These are phyloP conservation scores for Augochlorella aurata DNA, from an alignment of 2,888 invertebrate species.

Conservation along the genomic window DNA sequence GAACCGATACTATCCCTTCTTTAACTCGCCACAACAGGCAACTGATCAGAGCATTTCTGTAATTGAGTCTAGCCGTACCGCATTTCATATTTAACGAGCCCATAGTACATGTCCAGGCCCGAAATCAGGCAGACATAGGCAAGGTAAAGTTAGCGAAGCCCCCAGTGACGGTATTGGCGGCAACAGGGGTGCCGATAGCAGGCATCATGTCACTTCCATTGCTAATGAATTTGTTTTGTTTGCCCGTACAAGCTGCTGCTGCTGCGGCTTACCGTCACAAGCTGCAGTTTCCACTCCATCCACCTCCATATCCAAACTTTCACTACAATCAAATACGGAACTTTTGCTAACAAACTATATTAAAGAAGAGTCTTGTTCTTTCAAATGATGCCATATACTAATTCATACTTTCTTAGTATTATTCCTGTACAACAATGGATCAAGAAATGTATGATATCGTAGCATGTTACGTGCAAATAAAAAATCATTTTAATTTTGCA, in stretches of 20 bases:
- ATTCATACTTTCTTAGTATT: background rate
- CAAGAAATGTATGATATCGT: background rate
- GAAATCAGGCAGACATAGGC: slow-evolving; percentile 72
- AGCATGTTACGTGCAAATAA: background rate
- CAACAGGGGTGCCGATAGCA: slow-evolving; percentile 80
- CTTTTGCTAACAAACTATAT: slow-evolving; percentile 12
- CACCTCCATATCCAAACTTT: slow-evolving; percentile 79
- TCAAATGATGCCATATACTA: background rate
- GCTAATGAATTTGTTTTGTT: slow-evolving; percentile 83
- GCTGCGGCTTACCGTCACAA: slow-evolving; percentile 80
- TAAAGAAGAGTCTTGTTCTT: background rate
- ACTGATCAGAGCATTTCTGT: slow-evolving; percentile 62
- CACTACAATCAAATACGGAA: slow-evolving; percentile 71
- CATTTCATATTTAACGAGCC: slow-evolving; percentile 55
- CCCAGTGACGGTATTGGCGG: slow-evolving; percentile 79
- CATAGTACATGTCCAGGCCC: slow-evolving; percentile 62
- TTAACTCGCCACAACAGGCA: slow-evolving; percentile 53
- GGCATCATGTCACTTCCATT: slow-evolving; percentile 86
- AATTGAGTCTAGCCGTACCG: slow-evolving; percentile 67
- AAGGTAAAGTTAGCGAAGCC: slow-evolving; percentile 79
- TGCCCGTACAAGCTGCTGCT: slow-evolving; percentile 82
- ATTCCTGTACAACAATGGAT: background rate
- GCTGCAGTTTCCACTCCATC: slow-evolving; percentile 77
- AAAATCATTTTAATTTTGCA: background rate
- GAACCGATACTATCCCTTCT: slow-evolving; percentile 54